Base-by-base conservation (phyloP, 64 coral and sea anemone species). In the Montipora cactus region DNA sequence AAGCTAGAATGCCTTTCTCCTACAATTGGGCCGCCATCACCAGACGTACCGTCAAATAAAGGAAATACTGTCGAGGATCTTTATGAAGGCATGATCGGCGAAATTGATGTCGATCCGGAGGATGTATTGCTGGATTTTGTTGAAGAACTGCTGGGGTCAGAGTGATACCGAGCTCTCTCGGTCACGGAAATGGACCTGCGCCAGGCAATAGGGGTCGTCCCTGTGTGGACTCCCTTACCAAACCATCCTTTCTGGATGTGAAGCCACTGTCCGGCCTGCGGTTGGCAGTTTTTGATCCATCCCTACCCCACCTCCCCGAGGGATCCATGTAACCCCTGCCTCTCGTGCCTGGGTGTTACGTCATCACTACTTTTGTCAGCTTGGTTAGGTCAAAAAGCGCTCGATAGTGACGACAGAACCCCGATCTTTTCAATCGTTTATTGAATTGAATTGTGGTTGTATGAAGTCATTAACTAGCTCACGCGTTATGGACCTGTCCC, bases 91-190 rank as follows among this genome's bases (percentile, higher is more conserved):
- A 66, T 22, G 20, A 86, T 7, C 9, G 47, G 37, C 8, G 44
- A 72, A 22, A 22, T n/a, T 19, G 18, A 49, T 21, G 48, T 72
- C 19, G 82, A 86, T 25, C 81, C 62, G 59, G 81, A 84, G 66
- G 15, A 47, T 45, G 64, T 84, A 3, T 72, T 86, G 82, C 25
- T 86, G 3, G 62, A 86, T 86, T 86, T 72, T 21, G 82, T 50
- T 10, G 82, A 86, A 19, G 82, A 86, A 51, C 68, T 86, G 64
- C 66, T 86, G 18, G 82, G 47, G 49, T 86, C 18, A 71, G 3
- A 18, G 5, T 15, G 8, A 7, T 71, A 3, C 37, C 37, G 37
- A 37, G 37, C 37, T 37, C 37, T 37, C 37, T 37, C 37, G 37
- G 37, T 37, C 37, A 37, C 37, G 37, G 37, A 37, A 37, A 37